Conservation (phyloP, 30 jellyfish, hydroid and myxozoan genomes). For the Haliclystus octoradiatus region DNA sequence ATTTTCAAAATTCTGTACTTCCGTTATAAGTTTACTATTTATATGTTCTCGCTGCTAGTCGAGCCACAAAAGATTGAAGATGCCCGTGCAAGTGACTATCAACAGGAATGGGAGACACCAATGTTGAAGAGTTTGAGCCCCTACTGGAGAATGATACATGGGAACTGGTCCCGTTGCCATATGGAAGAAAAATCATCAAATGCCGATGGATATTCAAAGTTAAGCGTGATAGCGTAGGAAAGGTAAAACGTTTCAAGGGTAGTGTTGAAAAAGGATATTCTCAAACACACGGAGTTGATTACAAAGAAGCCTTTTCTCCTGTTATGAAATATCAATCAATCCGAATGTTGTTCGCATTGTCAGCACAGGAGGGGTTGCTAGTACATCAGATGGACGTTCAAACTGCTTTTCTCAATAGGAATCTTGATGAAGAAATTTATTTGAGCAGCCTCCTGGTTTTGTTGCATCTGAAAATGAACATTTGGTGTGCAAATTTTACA, state of each 20-base stretch:
- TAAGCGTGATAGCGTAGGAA: too few species aligned
- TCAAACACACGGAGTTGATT: conserved; percentile 7
- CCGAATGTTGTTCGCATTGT: conserved; percentile 26
- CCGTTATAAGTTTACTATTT: too few species aligned
- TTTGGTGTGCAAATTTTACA: conserved; percentile 13
- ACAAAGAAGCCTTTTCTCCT: conserved; percentile 15
- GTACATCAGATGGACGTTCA: conserved; percentile 32
- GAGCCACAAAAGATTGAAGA: too few species aligned
- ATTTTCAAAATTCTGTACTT: too few species aligned
- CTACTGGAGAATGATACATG: too few species aligned
- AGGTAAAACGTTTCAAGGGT: too few species aligned
- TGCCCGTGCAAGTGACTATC: too few species aligned
- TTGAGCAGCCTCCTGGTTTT: conserved; percentile 25
- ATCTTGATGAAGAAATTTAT: too few species aligned
- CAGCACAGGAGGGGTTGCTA: conserved; percentile 7
- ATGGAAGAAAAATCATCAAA: conserved; percentile 6
- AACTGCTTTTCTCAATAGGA: conserved; percentile 21
- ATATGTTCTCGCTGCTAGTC: too few species aligned
- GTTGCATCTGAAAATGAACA: conserved; percentile 8
- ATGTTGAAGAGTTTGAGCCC: too few species aligned
- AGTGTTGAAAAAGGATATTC: not conserved
- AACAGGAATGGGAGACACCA: too few species aligned
- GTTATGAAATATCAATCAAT: conserved; percentile 13
- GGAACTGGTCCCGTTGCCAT: conserved; percentile 10
- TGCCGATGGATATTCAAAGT: too few species aligned